A percentile compares a stretch with the other conserved stretches of the same genome.
Evolutionary conservation across 2,888 invertebrate genomes (phyloP).

Genomic region (Eilema caniola): DNA sequence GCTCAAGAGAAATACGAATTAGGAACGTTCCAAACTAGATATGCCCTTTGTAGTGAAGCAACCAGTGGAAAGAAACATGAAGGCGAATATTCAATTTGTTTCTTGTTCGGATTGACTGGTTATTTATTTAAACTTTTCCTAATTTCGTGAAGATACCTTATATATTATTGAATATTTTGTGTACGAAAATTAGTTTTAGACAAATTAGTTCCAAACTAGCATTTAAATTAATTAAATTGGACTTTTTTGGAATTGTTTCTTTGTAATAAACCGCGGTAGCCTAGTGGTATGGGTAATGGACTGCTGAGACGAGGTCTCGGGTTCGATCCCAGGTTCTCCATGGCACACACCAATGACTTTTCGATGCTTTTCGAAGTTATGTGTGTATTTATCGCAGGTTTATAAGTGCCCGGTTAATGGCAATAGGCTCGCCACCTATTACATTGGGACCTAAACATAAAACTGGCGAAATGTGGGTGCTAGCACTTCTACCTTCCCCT

Average conservation of each 20-base stretch:
- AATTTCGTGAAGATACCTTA: neutral
- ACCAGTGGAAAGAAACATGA: neutral
- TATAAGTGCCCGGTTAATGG: too few relatives aligned
- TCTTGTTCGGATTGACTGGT: neutral
- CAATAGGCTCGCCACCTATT: too few relatives aligned
- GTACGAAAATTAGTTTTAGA: neutral
- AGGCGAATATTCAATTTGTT: neutral
- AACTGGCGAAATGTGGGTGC: too few relatives aligned
- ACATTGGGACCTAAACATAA: too few relatives aligned
- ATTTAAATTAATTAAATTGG: neutral
- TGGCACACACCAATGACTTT: too few relatives aligned
- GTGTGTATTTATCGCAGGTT: too few relatives aligned
- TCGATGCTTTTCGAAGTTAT: too few relatives aligned
- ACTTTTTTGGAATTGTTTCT: neutral
- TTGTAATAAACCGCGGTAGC: neutral
- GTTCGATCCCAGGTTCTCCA: too few relatives aligned
- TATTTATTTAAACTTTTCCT: neutral
- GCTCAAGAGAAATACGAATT: conserved; percentile 21
- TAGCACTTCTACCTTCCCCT: too few relatives aligned
- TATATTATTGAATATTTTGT: neutral
- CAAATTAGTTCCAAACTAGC: neutral
- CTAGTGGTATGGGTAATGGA: too few relatives aligned
- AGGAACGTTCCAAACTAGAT: neutral
- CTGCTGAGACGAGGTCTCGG: too few relatives aligned
- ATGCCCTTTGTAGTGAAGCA: neutral